Evolutionary conservation across 2,797 vertebrate species (phyloP).

Genomic region (Megalops cyprinoides): DNA sequence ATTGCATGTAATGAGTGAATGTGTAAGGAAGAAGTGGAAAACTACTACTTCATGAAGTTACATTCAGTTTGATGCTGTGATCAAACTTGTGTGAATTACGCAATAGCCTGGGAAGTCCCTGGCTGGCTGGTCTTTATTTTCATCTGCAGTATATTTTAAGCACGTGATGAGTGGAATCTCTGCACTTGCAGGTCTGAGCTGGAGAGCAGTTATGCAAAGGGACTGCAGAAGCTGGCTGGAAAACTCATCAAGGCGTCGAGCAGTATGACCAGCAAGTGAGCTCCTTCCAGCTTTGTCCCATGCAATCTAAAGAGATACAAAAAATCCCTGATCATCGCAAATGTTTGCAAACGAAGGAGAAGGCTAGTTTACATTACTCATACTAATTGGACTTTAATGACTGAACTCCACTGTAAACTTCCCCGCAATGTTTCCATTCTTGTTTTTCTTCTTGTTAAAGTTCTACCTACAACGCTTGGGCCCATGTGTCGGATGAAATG

Average conservation of each 20-base stretch:
- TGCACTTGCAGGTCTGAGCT: conserved; percentile 74
- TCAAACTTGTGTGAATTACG: not conserved
- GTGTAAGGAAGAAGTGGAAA: no score
- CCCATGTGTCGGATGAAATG: conserved; percentile 84
- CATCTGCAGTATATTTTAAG: conserved; percentile 14
- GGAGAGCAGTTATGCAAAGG: conserved; percentile 82
- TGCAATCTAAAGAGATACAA: no score
- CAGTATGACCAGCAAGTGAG: conserved; percentile 82
- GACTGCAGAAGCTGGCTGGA: conserved; percentile 80
- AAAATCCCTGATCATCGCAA: no score
- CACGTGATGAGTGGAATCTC: conserved; percentile 14
- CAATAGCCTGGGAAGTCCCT: not conserved
- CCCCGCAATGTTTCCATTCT: no score
- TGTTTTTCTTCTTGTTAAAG: conserved; percentile 63
- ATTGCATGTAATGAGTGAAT: no score
- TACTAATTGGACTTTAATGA: no score
- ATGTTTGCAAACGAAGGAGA: no score
- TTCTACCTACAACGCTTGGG: conserved; percentile 79
- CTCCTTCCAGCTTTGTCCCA: no score
- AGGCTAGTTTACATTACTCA: no score
- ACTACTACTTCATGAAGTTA: no score
- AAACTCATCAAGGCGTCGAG: conserved; percentile 81
- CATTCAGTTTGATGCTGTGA: not conserved
- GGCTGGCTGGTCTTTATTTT: conserved; percentile 22
- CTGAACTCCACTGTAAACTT: no score